phyloP scores from a whole-genome alignment of 2,888 invertebrate species.

The Merodon equestris region DNA sequence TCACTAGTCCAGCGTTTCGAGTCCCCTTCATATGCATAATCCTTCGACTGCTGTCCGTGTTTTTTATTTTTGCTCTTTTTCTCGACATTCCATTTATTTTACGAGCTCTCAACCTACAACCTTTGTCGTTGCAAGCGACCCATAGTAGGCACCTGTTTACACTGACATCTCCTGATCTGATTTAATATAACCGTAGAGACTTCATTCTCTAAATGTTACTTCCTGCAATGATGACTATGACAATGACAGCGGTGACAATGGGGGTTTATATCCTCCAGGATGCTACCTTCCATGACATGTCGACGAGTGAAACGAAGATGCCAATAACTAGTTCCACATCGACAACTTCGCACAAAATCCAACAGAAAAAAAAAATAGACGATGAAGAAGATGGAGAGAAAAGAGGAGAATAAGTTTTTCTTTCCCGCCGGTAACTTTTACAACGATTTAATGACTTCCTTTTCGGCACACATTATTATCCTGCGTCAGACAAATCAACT shows the following conservation, averaged over 20 bases:
- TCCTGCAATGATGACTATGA: conserved; percentile 22
- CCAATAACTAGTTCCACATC: conserved; percentile 50
- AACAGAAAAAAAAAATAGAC: too few relatives aligned
- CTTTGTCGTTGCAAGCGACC: too few relatives aligned
- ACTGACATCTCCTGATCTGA: conserved; percentile 54
- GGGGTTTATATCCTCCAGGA: conserved; percentile 61
- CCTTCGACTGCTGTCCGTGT: too few relatives aligned
- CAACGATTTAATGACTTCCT: conserved; percentile 69
- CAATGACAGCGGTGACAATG: conserved; percentile 23
- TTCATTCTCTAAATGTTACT: conserved; percentile 34
- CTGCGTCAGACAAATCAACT: conserved; percentile 69
- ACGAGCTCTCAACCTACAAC: not conserved
- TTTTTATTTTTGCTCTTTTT: too few relatives aligned
- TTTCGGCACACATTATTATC: conserved; percentile 69
- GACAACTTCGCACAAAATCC: too few relatives aligned
- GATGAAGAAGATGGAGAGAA: not conserved
- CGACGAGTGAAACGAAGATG: conserved; percentile 18
- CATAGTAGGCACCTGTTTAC: not conserved
- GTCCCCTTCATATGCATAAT: conserved; percentile 44
- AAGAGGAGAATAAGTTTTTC: conserved; percentile 42
- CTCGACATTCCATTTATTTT: not conserved
- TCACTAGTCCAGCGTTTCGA: conserved; percentile 55
- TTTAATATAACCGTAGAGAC: conserved; percentile 39
- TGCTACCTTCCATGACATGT: conserved; percentile 45
- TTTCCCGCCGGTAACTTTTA: conserved; percentile 53